These are phyloP conservation scores for Leptopilina clavipes DNA, from an alignment of 1,140 invertebrate species.

Conservation along the genomic window DNA sequence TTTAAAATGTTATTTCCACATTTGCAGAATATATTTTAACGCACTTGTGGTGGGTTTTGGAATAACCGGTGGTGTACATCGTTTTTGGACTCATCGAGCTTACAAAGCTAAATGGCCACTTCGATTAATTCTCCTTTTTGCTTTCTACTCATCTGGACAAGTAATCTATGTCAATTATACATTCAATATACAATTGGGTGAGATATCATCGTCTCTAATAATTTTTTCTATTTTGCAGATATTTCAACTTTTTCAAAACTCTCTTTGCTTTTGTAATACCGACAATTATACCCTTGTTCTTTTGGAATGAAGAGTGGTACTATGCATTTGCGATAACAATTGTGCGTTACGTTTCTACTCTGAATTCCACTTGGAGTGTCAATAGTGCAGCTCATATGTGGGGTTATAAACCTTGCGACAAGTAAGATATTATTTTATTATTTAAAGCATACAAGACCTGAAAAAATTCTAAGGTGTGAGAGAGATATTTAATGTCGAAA, in stretches of 20 bases:
- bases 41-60: constrained; percentile 81
- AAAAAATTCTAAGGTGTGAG: no score
- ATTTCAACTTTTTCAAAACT: constrained; percentile 83
- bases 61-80: constrained; percentile 94
- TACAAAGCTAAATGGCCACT: constrained; percentile 95
- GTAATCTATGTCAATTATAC: constrained; percentile 59
- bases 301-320: constrained; percentile 78
- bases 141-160: neutral
- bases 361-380: constrained; percentile 87
- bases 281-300: constrained; percentile 81
- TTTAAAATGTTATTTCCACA: no score
- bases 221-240: no score
- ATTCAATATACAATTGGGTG: constrained; percentile 81
- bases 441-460: no score
- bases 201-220: constrained; percentile 93
- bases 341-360: constrained; percentile 78
- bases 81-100: constrained; percentile 93
- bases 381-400: constrained; percentile 87
- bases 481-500: no score
- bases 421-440: constrained; percentile 66
- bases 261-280: constrained; percentile 85
- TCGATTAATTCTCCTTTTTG: constrained; percentile 78
- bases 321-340: constrained; percentile 76
- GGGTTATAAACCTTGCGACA: constrained; percentile 84
- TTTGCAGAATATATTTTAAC: constrained; percentile 71